Evolutionary conservation across 2,113 vertebrate species (phyloP).

Genomic region (Azemiops feae): DNA sequence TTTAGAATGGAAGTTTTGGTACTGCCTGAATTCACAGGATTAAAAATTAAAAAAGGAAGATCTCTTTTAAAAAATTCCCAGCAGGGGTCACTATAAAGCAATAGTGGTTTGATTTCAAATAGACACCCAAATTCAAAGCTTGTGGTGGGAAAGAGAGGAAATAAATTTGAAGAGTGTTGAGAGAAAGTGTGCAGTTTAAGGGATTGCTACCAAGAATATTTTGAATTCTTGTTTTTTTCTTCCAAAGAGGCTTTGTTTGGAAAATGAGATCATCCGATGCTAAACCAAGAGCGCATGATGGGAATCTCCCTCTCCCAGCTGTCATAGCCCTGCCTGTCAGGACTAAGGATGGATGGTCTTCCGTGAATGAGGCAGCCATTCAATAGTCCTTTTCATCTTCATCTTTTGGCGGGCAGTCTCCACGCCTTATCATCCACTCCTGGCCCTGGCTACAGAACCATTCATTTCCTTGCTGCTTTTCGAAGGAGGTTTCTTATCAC

Average conservation of each 20-base stretch:
- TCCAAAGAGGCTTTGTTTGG: neutral
- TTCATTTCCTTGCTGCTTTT: neutral
- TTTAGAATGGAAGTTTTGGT: neutral
- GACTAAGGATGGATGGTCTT: neutral
- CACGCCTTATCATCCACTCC: slow-evolving; percentile 10
- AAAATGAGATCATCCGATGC: neutral
- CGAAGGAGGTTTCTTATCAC: neutral
- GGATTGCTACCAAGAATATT: neutral
- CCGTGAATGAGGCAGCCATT: slow-evolving; percentile 14
- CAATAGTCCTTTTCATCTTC: slow-evolving; percentile 17
- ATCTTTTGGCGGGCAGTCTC: neutral
- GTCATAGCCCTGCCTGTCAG: neutral
- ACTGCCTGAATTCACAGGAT: neutral
- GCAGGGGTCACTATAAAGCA: slow-evolving; percentile 60
- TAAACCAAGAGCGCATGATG: neutral
- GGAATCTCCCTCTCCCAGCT: too few relatives aligned
- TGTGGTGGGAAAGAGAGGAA: neutral
- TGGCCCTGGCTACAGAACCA: neutral
- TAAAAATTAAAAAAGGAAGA: neutral
- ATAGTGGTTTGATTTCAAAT: neutral
- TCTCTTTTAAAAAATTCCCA: slow-evolving; percentile 25
- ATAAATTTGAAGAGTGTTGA: rapidly evolving
- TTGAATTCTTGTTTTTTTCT: neutral
- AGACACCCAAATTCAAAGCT: neutral
- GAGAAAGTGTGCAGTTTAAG: neutral